Evolutionary conservation across 2,888 invertebrate species (phyloP).

Genomic region (Limulus polyphemus): DNA sequence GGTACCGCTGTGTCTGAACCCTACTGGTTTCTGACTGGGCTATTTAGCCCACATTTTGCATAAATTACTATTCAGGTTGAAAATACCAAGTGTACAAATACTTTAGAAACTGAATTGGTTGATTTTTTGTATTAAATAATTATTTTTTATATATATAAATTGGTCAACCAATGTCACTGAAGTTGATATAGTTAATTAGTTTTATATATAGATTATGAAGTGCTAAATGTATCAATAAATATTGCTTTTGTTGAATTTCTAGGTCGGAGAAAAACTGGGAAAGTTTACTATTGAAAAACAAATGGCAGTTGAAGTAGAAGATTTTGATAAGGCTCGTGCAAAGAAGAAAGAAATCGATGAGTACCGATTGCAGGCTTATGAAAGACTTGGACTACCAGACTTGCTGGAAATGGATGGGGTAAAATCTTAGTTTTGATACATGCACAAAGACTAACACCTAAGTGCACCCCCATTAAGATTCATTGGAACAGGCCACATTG

Average conservation of each 20-base stretch:
- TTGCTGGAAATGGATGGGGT: slow-evolving; percentile 67
- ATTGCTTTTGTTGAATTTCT: neutral
- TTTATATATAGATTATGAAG: neutral
- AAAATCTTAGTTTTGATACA: slow-evolving; percentile 23
- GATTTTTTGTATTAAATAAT: too few species aligned
- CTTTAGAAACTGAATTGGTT: too few species aligned
- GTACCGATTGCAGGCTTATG: slow-evolving; percentile 60
- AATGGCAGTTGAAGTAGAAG: slow-evolving; percentile 80
- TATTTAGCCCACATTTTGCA: too few species aligned
- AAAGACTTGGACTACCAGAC: slow-evolving; percentile 57
- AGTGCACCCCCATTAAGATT: too few species aligned
- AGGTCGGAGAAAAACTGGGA: slow-evolving; percentile 75
- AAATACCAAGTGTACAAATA: too few species aligned
- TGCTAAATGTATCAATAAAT: neutral
- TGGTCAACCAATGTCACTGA: too few species aligned
- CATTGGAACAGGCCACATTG: too few species aligned
- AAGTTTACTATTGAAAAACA: slow-evolving; percentile 82
- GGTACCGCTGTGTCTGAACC: too few species aligned
- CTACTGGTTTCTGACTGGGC: too few species aligned
- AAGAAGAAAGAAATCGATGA: slow-evolving; percentile 82
- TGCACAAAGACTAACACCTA: too few species aligned
- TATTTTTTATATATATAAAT: too few species aligned
- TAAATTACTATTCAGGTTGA: too few species aligned
- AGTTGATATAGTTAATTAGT: neutral
- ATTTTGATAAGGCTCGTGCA: slow-evolving; percentile 76